Conservation (phyloP, 1,140 invertebrate species). For the Caenorhabditis tropicalis region DNA sequence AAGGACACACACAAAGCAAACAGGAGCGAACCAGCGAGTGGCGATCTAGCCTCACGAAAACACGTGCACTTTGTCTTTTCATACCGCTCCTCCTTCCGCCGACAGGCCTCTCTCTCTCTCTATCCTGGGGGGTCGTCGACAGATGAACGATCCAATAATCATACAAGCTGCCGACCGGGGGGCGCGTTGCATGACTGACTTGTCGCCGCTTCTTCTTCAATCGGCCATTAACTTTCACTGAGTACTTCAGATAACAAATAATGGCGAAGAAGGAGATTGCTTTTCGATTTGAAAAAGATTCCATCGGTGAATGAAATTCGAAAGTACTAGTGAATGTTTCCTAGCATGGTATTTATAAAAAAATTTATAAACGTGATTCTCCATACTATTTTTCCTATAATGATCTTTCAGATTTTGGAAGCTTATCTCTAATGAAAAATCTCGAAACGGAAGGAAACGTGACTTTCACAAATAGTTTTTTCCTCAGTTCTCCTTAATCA, state of each 20-base stretch:
- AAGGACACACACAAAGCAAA: slow-evolving; percentile 24
- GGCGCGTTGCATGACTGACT: slow-evolving; percentile 37
- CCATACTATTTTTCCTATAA: no score
- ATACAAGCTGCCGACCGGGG: slow-evolving; percentile 38
- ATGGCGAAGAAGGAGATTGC: neutral
- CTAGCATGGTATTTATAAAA: no score
- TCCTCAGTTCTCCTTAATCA: no score
- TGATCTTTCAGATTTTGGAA: no score
- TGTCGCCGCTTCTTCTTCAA: neutral
- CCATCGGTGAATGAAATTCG: no score
- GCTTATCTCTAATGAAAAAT: no score
- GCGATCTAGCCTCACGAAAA: slow-evolving; percentile 41
- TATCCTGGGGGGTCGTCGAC: slow-evolving; percentile 3
- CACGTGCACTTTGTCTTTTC: slow-evolving; percentile 44
- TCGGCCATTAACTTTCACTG: neutral
- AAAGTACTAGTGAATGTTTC: no score
- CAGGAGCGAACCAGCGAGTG: slow-evolving; percentile 30
- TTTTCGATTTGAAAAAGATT: neutral
- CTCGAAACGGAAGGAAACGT: no score
- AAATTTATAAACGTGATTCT: no score
- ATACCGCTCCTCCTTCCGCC: neutral
- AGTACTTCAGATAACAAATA: neutral
- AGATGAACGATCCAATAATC: slow-evolving; percentile 24
- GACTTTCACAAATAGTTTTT: no score
- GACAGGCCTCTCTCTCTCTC: neutral